Evolutionary conservation across 2,797 vertebrate genomes (phyloP), one percentile per base, ranked within the genome.

Genomic region (Gobionotothen gibberifrons): DNA sequence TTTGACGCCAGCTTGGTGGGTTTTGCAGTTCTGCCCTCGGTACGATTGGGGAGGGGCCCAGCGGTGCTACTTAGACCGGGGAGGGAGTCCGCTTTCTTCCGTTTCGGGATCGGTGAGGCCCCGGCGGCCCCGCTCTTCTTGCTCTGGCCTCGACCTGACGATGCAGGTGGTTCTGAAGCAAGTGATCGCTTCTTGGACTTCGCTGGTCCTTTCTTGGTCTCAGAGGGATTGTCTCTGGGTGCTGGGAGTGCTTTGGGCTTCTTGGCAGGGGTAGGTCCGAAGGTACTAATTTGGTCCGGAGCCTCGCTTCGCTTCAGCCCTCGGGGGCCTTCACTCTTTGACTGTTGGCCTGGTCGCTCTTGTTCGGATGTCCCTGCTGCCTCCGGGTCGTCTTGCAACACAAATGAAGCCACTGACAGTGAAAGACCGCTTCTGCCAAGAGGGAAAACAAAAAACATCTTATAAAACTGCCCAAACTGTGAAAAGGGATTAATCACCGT

Each of bases 1-100:
- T 99, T 99, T 96, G 98, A 99, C 98, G 98, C 98, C 98, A 99
- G 98, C 96, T 99, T 99, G 98, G 96, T 96, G 93, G 96, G 96
- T 99, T 99, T 99, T 95, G 94, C 96, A 96, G 97, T 94, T 94
- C 91, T 93, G 93, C 97, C 96, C 96, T 99, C 97, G 67, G 95
- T 94, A 95, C 96, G 95, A 95, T 96, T 95, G 94, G 96, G 95
- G 93, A 97, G 95, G 91, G 94, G 94, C 92, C 94, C 95, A 94
- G 96, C 94, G 93, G 94, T 94, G 94, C 96, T 96, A 93, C 95
- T 97, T 87, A 96, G 93, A 95, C 95, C 95, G 89, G 96, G 94
- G 83, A 96, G 94, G 89, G 94, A 91, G 87, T 99, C 98, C 84
- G 96, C 96, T 96, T 97, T 98, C 96, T 97, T 99, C 86, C 98